Percentiles rank a stretch among this genome's conserved stretches.
These are phyloP conservation scores for Chionomys nivalis DNA, from an alignment of 2,113 vertebrate species.

Conservation along the genomic window DNA sequence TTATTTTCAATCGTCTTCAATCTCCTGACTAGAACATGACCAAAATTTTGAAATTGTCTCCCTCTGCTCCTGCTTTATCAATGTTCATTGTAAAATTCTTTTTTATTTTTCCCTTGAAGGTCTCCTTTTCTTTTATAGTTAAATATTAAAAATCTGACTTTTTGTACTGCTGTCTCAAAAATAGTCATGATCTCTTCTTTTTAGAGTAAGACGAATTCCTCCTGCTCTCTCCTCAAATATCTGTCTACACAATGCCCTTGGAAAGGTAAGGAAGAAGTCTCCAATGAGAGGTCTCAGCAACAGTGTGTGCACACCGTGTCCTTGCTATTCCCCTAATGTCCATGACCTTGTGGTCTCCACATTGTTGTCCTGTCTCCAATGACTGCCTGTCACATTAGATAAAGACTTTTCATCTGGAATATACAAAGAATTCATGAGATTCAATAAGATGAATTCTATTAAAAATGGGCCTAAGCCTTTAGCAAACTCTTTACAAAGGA, in stretches of 20 bases:
- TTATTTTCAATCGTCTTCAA: conserved; percentile 33
- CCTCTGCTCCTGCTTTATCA: background rate
- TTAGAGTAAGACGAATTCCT: background rate
- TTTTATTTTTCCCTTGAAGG: background rate
- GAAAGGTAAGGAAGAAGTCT: background rate
- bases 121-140: conserved; percentile 13
- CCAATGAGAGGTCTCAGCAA: background rate
- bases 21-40: background rate
- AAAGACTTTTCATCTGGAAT: background rate
- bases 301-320: background rate
- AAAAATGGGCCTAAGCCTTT: background rate
- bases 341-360: background rate
- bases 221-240: background rate
- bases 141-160: background rate
- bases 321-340: background rate
- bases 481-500: background rate
- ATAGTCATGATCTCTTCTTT: background rate
- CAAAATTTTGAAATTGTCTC: background rate
- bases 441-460: background rate
- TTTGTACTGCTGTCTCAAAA: background rate
- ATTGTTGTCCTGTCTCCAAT: background rate
- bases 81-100: background rate
- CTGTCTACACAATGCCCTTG: background rate
- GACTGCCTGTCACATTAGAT: background rate
- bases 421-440: background rate